phyloP scores from a whole-genome alignment of 2,888 invertebrate species.

The Melanophora roralis region DNA sequence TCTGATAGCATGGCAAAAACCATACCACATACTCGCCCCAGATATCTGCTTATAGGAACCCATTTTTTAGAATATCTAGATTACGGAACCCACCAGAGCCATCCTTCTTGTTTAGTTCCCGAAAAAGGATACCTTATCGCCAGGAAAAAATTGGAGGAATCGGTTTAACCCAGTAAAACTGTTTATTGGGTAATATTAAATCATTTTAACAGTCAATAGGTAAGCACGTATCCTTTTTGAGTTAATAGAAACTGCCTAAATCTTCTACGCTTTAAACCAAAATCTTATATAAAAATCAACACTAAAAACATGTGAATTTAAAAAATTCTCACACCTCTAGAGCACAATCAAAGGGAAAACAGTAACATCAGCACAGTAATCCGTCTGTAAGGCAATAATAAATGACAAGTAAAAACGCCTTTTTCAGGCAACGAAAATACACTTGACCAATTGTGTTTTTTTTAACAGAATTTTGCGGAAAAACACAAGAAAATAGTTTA shows the following conservation, averaged over 20 bases:
- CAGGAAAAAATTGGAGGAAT: no score
- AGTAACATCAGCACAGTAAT: neutral
- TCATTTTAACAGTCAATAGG: no score
- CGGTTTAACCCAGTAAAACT: no score
- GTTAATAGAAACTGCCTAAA: neutral
- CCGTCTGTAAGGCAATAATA: neutral
- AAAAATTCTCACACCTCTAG: constrained; percentile 25
- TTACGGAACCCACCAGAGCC: no score
- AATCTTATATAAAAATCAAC: constrained; percentile 1
- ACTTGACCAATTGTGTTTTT: constrained; percentile 41
- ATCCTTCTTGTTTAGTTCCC: no score
- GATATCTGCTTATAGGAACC: no score
- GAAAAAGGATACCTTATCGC: no score
- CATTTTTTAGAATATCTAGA: no score
- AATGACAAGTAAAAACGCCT: constrained; percentile 35
- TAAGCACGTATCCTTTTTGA: neutral
- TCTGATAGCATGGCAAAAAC: no score
- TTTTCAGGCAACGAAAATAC: neutral
- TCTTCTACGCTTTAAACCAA: neutral
- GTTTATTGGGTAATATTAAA: no score
- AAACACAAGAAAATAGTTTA: neutral
- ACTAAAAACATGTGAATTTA: constrained; percentile 16
- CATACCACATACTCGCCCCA: no score
- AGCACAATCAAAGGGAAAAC: neutral
- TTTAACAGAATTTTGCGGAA: constrained; percentile 16